A percentile compares a stretch with the other conserved stretches of the same genome.
Evolutionary conservation across 2,113 vertebrate genomes (phyloP).

Genomic region (Cochlearius cochlearius): DNA sequence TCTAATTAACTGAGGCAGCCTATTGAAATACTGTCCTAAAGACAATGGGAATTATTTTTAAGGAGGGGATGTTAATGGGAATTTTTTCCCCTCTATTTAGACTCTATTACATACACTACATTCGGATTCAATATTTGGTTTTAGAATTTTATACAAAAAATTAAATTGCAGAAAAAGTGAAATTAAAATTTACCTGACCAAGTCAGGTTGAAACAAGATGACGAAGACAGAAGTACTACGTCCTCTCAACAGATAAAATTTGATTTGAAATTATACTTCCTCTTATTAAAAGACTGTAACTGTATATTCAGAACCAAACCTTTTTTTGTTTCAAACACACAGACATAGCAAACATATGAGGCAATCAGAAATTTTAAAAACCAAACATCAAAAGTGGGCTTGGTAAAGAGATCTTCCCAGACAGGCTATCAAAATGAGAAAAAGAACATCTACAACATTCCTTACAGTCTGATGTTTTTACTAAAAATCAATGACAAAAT

Average conservation of each 20-base stretch:
- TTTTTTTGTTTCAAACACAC: not conserved
- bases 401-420: not conserved
- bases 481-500: not conserved
- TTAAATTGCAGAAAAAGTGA: not conserved
- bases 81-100: not conserved
- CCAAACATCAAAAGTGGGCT: not conserved
- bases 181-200: not conserved
- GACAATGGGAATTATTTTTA: not conserved
- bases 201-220: not conserved
- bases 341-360: not conserved
- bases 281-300: not conserved
- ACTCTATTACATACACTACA: not conserved
- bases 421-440: not conserved
- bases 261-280: not conserved
- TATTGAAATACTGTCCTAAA: not conserved
- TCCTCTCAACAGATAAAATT: not conserved
- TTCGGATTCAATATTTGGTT: not conserved
- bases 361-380: not conserved
- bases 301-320: not conserved
- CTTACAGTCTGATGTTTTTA: not conserved
- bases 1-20: not conserved
- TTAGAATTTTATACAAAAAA: not conserved
- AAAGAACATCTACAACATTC: not conserved
- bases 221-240: not conserved
- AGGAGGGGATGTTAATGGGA: not conserved